Evolutionary conservation across 2,113 vertebrate genomes (phyloP).

Genomic region (Hyaena hyaena): DNA sequence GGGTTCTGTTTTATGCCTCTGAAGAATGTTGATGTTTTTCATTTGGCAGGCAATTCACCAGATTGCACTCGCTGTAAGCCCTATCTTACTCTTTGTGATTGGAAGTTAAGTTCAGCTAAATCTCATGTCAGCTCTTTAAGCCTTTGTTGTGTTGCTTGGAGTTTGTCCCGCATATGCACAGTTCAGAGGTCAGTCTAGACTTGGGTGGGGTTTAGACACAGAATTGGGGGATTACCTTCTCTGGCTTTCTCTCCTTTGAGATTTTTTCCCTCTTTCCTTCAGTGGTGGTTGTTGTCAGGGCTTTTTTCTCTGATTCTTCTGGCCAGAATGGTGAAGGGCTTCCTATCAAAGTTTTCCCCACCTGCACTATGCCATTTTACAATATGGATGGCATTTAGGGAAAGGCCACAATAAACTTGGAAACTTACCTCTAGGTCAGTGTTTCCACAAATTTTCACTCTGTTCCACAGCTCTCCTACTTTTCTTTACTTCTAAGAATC

Average conservation of each 20-base stretch:
- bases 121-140: slow-evolving; percentile 8
- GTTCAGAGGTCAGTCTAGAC: slow-evolving; percentile 13
- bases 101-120: neutral
- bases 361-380: neutral
- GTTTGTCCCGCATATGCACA: neutral
- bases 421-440: neutral
- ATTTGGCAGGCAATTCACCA: neutral
- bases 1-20: slow-evolving; percentile 28
- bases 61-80: neutral
- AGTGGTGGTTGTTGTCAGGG: neutral
- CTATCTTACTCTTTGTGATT: neutral
- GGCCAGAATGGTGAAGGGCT: neutral
- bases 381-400: neutral
- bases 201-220: neutral
- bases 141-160: neutral
- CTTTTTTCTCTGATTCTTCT: neutral
- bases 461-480: neutral
- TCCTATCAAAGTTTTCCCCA: neutral
- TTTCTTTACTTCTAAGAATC: neutral
- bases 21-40: slow-evolving; percentile 20
- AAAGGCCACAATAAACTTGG: neutral
- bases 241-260: neutral
- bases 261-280: neutral
- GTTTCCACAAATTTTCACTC: neutral
- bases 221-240: neutral